A percentile compares a stretch with the other conserved stretches of the same genome.
Conservation (phyloP, 2,797 vertebrate species). For the Octomys mimax region DNA sequence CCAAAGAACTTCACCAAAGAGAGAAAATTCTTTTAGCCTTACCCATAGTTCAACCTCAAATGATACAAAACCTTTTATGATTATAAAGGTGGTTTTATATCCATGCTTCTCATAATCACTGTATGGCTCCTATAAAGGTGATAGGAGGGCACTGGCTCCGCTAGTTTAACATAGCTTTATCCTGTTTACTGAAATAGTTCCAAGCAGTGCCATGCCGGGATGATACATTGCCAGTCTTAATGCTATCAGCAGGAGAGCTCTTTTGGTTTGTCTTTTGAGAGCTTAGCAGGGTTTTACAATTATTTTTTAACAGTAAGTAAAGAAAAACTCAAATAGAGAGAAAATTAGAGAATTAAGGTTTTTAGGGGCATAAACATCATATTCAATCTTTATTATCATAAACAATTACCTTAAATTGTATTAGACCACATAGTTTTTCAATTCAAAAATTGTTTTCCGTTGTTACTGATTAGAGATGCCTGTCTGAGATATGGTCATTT, state of each 20-base stretch:
- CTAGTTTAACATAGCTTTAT: conserved; percentile 72
- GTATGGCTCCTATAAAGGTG: conserved; percentile 72
- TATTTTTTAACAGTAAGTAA: conserved; percentile 78
- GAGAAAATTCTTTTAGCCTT: not conserved
- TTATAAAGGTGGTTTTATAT: conserved; percentile 69
- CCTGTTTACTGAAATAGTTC: conserved; percentile 81
- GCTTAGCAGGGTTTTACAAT: conserved; percentile 67
- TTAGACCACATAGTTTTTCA: not conserved
- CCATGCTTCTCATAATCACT: conserved; percentile 68
- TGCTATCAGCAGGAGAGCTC: conserved; percentile 64
- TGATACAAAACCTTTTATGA: conserved; percentile 69
- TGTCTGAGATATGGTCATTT: not conserved
- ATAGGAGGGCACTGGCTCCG: conserved; percentile 56
- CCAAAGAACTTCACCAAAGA: conserved; percentile 62
- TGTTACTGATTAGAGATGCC: not conserved
- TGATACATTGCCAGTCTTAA: conserved; percentile 72
- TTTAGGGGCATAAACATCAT: not conserved
- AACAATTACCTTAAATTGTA: conserved; percentile 1
- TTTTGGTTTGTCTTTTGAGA: conserved; percentile 78
- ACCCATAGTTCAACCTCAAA: conserved; percentile 66
- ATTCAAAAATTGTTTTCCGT: not conserved
- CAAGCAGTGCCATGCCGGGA: conserved; percentile 63
- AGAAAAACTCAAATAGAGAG: conserved; percentile 68
- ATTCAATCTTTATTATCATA: not conserved
- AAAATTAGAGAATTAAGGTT: conserved; percentile 59